phyloP scores from a whole-genome alignment of 2,113 vertebrate genomes.

The Notothenia rossii region DNA sequence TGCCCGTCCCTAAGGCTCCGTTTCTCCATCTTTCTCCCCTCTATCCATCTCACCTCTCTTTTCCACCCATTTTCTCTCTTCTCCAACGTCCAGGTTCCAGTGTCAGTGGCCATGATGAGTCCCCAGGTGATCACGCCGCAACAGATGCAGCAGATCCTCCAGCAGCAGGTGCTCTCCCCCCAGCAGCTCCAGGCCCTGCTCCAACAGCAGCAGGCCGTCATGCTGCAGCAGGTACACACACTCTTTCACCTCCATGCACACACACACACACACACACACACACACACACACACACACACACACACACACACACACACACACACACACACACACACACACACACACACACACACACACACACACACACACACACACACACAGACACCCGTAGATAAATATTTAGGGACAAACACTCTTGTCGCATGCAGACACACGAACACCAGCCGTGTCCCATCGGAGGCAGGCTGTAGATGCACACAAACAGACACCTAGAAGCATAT shows the following conservation, averaged over 20 bases:
- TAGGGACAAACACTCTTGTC: not conserved
- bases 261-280: not conserved
- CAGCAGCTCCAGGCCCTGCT: constrained; percentile 99
- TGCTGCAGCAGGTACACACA: constrained; percentile 96
- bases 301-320: too few relatives aligned
- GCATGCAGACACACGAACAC: not conserved
- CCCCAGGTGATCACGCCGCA: constrained; percentile 99
- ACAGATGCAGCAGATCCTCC: constrained; percentile 99
- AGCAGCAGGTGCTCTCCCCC: constrained; percentile 98
- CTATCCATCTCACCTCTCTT: not conserved
- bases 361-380: too few relatives aligned
- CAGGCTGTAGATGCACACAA: not conserved
- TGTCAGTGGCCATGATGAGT: constrained; percentile 99
- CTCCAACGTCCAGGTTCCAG: constrained; percentile 88
- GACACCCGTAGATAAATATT: not conserved
- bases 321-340: not conserved
- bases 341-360: not conserved
- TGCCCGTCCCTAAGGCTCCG: constrained; percentile 34
- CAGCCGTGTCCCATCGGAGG: not conserved
- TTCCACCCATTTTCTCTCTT: not conserved
- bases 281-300: too few relatives aligned
- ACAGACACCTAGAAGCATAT: not conserved
- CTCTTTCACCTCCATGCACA: not conserved
- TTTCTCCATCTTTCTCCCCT: constrained; percentile 29
- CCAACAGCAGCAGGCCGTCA: constrained; percentile 98